Percentiles rank a stretch among this genome's conserved stretches.
Conservation (phyloP, 2,888 invertebrate species). For the Chorisops tibialis region DNA sequence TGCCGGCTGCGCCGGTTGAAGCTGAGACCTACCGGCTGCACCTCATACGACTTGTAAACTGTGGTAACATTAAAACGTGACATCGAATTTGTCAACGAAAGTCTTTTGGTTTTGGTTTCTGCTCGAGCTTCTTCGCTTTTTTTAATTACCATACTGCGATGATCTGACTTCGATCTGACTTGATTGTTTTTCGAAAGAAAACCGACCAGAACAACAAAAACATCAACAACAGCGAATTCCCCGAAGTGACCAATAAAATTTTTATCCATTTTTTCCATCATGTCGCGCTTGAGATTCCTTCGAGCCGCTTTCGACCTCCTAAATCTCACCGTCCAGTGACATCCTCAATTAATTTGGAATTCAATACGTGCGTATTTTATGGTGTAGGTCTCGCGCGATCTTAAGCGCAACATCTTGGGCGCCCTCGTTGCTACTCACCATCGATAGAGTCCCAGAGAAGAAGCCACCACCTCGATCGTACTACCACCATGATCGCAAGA, state of each 20-base stretch:
- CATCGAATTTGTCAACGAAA: conserved; percentile 34
- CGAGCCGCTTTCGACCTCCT: conserved; percentile 25
- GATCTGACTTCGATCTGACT: conserved; percentile 1
- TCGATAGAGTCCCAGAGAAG: neutral
- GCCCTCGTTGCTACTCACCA: too few species aligned
- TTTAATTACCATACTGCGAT: conserved; percentile 17
- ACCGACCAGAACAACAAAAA: neutral
- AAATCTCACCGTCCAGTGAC: conserved; percentile 31
- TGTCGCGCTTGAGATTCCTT: neutral
- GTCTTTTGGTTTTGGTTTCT: conserved; percentile 4
- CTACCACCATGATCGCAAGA: conserved; percentile 11
- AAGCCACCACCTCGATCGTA: too few species aligned
- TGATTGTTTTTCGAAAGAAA: conserved; percentile 31
- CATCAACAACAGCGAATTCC: conserved; percentile 19
- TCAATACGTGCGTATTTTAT: conserved; percentile 33
- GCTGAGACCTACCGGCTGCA: too few species aligned
- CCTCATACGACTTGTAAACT: conserved; percentile 1
- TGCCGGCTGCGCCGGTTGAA: too few species aligned
- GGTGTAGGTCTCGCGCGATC: conserved; percentile 3
- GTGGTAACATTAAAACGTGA: conserved; percentile 32
- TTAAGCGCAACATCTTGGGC: too few species aligned
- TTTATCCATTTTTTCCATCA: conserved; percentile 9
- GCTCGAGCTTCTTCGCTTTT: conserved; percentile 16
- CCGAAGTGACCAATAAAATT: conserved; percentile 31
- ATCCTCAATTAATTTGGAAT: conserved; percentile 34